Conservation (phyloP, 2,113 vertebrate species). For the Ptyas mucosa region DNA sequence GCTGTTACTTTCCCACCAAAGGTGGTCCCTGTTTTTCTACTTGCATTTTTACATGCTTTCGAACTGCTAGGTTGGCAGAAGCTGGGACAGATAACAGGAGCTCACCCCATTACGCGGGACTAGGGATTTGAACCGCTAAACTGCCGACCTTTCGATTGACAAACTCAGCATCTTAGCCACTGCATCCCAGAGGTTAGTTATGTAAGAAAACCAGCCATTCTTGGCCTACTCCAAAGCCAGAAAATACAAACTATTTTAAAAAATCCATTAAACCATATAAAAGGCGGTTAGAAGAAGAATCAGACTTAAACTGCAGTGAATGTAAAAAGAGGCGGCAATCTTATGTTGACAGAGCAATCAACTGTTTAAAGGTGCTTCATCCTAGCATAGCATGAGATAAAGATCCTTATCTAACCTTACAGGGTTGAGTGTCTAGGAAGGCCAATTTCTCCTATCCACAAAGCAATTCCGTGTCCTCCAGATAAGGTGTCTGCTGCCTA, state of each 20-base stretch:
- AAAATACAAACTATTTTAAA: not conserved
- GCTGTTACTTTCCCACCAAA: no score
- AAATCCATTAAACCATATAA: not conserved
- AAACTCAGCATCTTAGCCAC: no score
- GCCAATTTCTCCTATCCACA: not conserved
- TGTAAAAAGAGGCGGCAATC: not conserved
- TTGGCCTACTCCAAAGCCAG: not conserved
- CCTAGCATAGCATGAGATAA: not conserved
- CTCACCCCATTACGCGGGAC: no score
- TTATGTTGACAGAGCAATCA: not conserved
- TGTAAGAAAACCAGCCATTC: not conserved
- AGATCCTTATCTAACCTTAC: not conserved
- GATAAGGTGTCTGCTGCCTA: not conserved
- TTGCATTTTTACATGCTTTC: no score
- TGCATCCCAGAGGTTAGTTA: not conserved
- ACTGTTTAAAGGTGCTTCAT: not conserved
- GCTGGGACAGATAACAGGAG: no score
- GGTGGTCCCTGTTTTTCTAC: no score
- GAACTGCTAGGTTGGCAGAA: no score
- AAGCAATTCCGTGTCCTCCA: not conserved
- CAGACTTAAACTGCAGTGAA: not conserved
- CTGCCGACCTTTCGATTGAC: no score
- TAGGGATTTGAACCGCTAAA: no score
- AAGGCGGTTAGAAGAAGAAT: not conserved
- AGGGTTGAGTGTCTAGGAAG: not conserved